Conservation (phyloP, 64 coral and sea anemone species). For the Cladopsammia gracilis region DNA sequence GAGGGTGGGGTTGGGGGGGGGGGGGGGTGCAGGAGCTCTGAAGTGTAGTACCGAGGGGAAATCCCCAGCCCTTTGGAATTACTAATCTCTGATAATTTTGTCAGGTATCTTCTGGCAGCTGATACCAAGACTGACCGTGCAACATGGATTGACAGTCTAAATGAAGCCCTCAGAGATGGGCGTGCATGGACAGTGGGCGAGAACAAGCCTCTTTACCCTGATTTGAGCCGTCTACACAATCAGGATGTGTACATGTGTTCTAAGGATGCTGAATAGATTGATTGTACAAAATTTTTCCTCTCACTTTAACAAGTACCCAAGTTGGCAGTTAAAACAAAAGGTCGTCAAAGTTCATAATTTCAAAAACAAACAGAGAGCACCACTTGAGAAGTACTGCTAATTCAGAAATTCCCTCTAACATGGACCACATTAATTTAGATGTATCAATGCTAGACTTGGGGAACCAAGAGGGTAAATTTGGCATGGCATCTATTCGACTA, state of each 20-base stretch:
- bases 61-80: neutral
- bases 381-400: too few species aligned
- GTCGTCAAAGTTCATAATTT: too few species aligned
- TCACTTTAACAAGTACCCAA: neutral
- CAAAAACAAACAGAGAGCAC: too few species aligned
- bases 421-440: too few species aligned
- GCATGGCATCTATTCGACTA: too few species aligned
- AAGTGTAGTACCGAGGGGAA: too few species aligned
- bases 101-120: slow-evolving; percentile 90
- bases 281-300: too few species aligned
- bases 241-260: slow-evolving; percentile 84
- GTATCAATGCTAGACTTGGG: too few species aligned
- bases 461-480: too few species aligned
- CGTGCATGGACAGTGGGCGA: slow-evolving; percentile 74
- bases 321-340: neutral
- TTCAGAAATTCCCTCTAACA: too few species aligned
- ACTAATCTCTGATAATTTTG: neutral
- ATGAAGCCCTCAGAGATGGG: slow-evolving; percentile 92
- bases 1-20: too few species aligned
- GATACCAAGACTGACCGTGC: slow-evolving; percentile 93
- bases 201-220: slow-evolving; percentile 58
- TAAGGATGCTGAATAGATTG: neutral
- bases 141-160: slow-evolving; percentile 92
- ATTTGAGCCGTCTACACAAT: slow-evolving; percentile 71
- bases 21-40: too few species aligned